Evolutionary conservation across 2,113 vertebrate genomes (phyloP).

Genomic region (Neoarius graeffei): DNA sequence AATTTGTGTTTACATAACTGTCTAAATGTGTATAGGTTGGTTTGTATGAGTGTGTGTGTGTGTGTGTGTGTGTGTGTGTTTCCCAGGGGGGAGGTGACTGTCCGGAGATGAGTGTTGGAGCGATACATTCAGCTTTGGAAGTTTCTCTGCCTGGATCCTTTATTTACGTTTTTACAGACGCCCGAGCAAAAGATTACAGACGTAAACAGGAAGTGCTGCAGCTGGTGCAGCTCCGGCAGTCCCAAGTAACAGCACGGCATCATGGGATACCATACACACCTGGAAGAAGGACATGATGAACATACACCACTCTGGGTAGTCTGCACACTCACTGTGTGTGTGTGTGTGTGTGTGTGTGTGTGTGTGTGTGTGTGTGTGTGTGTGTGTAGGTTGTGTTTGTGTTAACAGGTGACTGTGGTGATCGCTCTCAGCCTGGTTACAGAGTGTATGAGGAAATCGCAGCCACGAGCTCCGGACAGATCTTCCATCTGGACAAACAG

Average conservation of each 20-base stretch:
- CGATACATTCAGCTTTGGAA: slow-evolving; percentile 85
- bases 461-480: slow-evolving; percentile 88
- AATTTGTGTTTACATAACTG: not conserved
- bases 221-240: slow-evolving; percentile 88
- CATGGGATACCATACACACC: not conserved
- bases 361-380: slow-evolving; percentile 1
- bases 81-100: slow-evolving; percentile 90
- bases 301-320: not conserved
- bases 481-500: slow-evolving; percentile 94
- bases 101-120: slow-evolving; percentile 91
- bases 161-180: slow-evolving; percentile 91
- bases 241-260: slow-evolving; percentile 74
- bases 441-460: slow-evolving; percentile 88
- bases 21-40: not conserved
- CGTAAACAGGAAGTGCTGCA: slow-evolving; percentile 80
- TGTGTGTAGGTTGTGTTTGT: slow-evolving; percentile 80
- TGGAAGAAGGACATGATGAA: not conserved
- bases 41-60: not conserved
- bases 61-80: slow-evolving; percentile 24
- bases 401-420: slow-evolving; percentile 91
- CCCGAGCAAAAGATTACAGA: slow-evolving; percentile 88
- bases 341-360: not conserved
- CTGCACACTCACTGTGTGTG: not conserved
- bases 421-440: slow-evolving; percentile 90
- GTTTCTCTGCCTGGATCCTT: slow-evolving; percentile 86